phyloP scores from a whole-genome alignment of 2,888 invertebrate genomes.

The Tetanocera ferruginea region DNA sequence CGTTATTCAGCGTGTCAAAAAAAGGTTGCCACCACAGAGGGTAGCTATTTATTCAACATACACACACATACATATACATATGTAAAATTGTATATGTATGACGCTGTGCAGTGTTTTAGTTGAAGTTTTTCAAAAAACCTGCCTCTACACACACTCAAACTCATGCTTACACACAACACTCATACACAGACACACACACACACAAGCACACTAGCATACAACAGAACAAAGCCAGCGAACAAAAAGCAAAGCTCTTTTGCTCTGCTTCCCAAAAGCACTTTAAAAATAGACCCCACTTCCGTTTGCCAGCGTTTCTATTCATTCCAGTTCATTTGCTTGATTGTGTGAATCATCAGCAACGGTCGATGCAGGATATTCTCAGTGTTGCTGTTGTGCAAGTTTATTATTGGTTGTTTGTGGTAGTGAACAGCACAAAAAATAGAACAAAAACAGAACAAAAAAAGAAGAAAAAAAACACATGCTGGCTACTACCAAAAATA shows the following conservation, averaged over 20 bases:
- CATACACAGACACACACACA: slow-evolving; percentile 10
- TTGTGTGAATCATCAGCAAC: slow-evolving; percentile 61
- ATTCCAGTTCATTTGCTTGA: slow-evolving; percentile 66
- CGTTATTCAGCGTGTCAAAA: not conserved
- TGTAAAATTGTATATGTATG: not conserved
- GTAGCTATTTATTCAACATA: not conserved
- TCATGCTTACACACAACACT: not conserved
- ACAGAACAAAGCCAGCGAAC: not conserved
- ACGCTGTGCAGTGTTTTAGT: not conserved
- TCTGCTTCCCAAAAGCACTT: slow-evolving; percentile 28
- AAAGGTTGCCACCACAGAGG: not conserved
- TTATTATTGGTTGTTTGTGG: not conserved
- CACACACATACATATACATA: not conserved
- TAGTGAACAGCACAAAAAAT: not conserved
- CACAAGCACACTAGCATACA: not conserved
- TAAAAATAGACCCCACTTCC: slow-evolving; percentile 28
- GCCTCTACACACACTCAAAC: not conserved
- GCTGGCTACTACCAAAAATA: too few species aligned
- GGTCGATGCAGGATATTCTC: slow-evolving; percentile 24
- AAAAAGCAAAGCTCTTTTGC: slow-evolving; percentile 21
- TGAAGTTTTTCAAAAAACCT: not conserved
- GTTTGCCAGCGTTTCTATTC: slow-evolving; percentile 51
- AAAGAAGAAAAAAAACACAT: not conserved
- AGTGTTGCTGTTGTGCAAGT: not conserved
- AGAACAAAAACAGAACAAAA: not conserved